Evolutionary conservation across 2,113 vertebrate species (phyloP).

Genomic region (Ibidorhyncha struthersii): DNA sequence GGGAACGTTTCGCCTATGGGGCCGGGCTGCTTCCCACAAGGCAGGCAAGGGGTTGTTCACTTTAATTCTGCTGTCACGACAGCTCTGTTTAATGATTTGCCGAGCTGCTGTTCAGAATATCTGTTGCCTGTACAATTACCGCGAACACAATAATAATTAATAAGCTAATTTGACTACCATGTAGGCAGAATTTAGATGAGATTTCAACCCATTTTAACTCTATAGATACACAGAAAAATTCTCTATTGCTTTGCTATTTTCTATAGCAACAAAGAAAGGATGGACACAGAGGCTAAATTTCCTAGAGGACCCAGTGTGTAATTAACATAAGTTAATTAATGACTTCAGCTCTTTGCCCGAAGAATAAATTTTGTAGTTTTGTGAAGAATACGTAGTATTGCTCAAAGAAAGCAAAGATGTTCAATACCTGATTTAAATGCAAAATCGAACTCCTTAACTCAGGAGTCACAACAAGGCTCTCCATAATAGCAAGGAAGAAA

Average conservation of each 20-base stretch:
- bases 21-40: neutral
- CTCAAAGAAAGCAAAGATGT: neutral
- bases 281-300: neutral
- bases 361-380: neutral
- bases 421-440: neutral
- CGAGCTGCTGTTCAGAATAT: neutral
- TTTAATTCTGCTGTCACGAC: neutral
- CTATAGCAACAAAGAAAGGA: neutral
- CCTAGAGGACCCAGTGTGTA: neutral
- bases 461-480: neutral
- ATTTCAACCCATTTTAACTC: neutral
- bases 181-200: neutral
- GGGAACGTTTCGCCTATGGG: neutral
- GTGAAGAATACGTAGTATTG: neutral
- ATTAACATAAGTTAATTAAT: neutral
- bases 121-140: neutral
- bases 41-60: neutral
- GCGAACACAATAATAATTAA: neutral
- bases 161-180: neutral
- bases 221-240: neutral
- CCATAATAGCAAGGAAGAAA: neutral
- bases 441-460: neutral
- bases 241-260: neutral
- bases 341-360: neutral
- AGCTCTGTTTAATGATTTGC: neutral